Evolutionary conservation across 1,140 invertebrate genomes (phyloP).

Genomic region (Helicoverpa armigera): DNA sequence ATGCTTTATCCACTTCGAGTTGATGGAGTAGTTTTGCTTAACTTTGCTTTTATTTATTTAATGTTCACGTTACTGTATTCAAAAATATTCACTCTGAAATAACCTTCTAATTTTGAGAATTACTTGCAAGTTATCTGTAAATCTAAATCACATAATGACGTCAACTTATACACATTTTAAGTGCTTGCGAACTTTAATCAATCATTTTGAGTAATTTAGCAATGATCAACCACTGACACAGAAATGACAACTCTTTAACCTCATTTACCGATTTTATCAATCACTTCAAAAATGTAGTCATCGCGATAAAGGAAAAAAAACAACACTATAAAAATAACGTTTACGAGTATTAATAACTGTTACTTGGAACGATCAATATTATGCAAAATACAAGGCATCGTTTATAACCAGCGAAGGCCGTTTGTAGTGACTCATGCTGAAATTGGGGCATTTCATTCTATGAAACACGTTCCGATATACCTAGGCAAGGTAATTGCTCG

Average conservation of each 20-base stretch:
- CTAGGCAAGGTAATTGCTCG: slow-evolving; percentile 56
- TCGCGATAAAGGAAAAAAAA: slow-evolving; percentile 24
- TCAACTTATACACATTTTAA: too few species aligned
- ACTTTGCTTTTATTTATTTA: too few species aligned
- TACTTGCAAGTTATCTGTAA: too few species aligned
- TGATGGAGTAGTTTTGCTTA: neutral
- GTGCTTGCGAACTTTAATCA: too few species aligned
- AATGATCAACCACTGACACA: neutral
- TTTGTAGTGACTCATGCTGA: slow-evolving; percentile 66
- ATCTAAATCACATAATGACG: too few species aligned
- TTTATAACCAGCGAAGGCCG: slow-evolving; percentile 73
- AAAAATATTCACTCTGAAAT: too few species aligned
- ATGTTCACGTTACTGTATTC: too few species aligned
- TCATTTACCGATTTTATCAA: neutral
- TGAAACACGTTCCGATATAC: slow-evolving; percentile 52
- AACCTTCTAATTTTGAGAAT: too few species aligned
- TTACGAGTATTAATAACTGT: slow-evolving; percentile 41
- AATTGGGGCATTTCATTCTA: slow-evolving; percentile 74
- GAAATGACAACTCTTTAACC: neutral
- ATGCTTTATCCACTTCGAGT: neutral
- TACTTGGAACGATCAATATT: slow-evolving; percentile 69
- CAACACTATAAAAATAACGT: slow-evolving; percentile 33
- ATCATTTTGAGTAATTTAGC: neutral
- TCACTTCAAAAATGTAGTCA: slow-evolving; percentile 14
- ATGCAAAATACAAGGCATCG: slow-evolving; percentile 69